Conservation (phyloP, 2,113 vertebrate genomes). For the Cyphomyrus plagiostoma region DNA sequence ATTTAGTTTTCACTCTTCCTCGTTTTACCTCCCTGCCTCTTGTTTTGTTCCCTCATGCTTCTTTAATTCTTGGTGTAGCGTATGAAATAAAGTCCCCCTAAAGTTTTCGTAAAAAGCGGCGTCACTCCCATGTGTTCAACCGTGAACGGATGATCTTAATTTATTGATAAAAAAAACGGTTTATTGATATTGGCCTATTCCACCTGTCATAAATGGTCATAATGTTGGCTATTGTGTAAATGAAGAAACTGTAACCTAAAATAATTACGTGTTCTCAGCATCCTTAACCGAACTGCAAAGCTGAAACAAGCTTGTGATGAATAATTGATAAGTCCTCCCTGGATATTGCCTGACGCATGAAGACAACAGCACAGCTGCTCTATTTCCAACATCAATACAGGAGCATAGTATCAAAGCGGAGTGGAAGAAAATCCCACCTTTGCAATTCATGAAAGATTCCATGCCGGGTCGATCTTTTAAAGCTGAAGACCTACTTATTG, state of each 20-base stretch:
- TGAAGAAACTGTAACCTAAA: not conserved
- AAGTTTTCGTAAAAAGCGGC: not conserved
- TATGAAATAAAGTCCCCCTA: not conserved
- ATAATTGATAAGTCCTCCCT: conserved; percentile 13
- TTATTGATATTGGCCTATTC: not conserved
- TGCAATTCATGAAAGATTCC: not conserved
- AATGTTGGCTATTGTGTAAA: not conserved
- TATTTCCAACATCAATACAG: conserved; percentile 3
- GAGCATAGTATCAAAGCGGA: not conserved
- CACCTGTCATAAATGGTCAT: not conserved
- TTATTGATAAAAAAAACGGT: not conserved
- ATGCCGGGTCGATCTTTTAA: not conserved
- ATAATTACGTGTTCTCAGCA: not conserved
- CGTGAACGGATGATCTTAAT: not conserved
- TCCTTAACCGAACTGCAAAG: not conserved
- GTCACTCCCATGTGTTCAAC: not conserved
- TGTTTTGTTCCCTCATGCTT: not conserved
- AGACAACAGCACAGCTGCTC: not conserved
- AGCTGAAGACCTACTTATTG: not conserved
- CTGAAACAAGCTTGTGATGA: not conserved
- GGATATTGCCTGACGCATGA: conserved; percentile 5
- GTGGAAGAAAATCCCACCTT: not conserved
- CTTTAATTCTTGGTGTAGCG: not conserved
- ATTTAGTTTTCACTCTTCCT: not conserved
- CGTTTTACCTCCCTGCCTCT: not conserved